Evolutionary conservation across 2,888 invertebrate species (phyloP).

Genomic region (Schizaphis graminum): DNA sequence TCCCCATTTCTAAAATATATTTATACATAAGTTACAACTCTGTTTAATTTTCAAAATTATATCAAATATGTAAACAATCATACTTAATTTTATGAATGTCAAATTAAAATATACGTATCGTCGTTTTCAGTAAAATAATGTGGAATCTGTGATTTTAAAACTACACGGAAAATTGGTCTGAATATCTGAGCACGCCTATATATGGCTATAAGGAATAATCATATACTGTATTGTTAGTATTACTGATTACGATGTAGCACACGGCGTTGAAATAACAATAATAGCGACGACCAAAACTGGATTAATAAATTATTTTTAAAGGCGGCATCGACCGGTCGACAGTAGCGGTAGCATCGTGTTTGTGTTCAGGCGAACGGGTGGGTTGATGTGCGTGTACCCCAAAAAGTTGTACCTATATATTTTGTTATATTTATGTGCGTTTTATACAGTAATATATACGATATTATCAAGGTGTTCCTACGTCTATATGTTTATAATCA

Average conservation of each 20-base stretch:
- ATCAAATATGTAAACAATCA: not conserved
- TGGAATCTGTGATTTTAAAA: not conserved
- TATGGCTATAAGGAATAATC: not conserved
- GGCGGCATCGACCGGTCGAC: constrained; percentile 22
- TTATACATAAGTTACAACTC: not conserved
- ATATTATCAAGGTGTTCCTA: not conserved
- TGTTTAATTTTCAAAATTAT: not conserved
- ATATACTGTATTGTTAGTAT: not conserved
- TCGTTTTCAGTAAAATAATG: not conserved
- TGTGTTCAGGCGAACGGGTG: not conserved
- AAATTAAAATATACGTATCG: not conserved
- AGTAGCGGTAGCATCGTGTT: not conserved
- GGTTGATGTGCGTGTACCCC: constrained; percentile 17
- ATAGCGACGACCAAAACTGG: not conserved
- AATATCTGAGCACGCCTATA: not conserved
- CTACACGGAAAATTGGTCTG: not conserved
- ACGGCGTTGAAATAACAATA: not conserved
- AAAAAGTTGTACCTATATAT: constrained; percentile 1
- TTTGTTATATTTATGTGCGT: not conserved
- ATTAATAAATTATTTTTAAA: constrained; percentile 44
- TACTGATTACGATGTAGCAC: not conserved
- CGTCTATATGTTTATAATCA: not conserved
- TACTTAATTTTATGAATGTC: not conserved
- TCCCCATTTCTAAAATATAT: not conserved
- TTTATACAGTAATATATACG: not conserved